Conservation (phyloP, 2,888 invertebrate genomes). For the Vannuccia rotundouncinata region DNA sequence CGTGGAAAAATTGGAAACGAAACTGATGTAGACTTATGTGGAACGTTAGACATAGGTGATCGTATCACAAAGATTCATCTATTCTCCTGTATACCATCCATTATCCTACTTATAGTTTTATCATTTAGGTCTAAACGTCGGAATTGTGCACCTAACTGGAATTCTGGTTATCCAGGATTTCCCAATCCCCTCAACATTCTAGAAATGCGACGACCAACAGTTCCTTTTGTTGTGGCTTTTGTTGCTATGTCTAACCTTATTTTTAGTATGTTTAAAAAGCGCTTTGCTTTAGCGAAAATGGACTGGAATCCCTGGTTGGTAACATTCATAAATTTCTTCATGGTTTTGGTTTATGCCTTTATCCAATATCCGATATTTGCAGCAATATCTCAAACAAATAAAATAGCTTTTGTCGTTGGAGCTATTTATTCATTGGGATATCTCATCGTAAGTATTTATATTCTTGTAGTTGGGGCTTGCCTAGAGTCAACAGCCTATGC, state of each 20-base stretch:
- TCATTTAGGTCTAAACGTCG: background rate
- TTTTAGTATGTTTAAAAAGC: background rate
- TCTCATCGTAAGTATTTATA: background rate
- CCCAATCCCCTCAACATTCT: background rate
- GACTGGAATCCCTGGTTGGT: background rate
- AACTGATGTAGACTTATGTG: background rate
- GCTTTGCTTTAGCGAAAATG: background rate
- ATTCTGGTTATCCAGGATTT: background rate
- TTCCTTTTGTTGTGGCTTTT: background rate
- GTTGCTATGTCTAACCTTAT: background rate
- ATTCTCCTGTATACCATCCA: background rate
- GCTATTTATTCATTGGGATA: background rate
- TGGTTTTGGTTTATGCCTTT: background rate
- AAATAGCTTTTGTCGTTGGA: background rate
- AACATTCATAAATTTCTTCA: background rate
- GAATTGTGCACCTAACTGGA: background rate
- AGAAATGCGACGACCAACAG: constrained; percentile 1
- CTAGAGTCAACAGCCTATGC: background rate
- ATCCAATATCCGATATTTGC: constrained; percentile 4
- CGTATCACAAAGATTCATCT: background rate
- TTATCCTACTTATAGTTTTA: background rate
- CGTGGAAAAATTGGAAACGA: background rate
- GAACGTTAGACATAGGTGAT: background rate
- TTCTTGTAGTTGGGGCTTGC: background rate
- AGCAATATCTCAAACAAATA: background rate